Conservation (phyloP, 2,888 invertebrate genomes). For the Cephus pulcher region DNA sequence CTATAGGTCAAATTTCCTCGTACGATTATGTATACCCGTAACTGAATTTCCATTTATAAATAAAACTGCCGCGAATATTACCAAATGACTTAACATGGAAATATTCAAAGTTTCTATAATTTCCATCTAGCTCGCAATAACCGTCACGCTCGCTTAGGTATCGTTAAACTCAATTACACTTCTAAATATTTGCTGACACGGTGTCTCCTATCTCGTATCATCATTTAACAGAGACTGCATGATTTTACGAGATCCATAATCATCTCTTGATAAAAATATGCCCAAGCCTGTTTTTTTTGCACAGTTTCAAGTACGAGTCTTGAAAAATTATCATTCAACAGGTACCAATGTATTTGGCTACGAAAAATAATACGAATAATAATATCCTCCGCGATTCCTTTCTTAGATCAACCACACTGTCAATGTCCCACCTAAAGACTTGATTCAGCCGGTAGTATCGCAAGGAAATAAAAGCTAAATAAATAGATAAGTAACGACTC, state of each 20-base stretch:
- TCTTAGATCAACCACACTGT: background rate
- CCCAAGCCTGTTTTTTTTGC: background rate
- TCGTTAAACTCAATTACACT: background rate
- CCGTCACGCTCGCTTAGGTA: background rate
- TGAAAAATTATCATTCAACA: background rate
- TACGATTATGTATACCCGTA: conserved; percentile 26
- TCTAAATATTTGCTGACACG: background rate
- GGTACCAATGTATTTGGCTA: background rate
- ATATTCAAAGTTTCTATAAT: background rate
- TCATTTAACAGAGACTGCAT: background rate
- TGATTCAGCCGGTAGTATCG: background rate
- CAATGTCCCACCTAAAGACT: background rate
- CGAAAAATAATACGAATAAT: background rate
- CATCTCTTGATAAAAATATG: background rate
- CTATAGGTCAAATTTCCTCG: conserved; percentile 49
- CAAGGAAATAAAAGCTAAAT: background rate
- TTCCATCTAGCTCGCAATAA: background rate
- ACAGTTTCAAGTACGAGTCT: background rate
- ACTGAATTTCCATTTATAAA: conserved; percentile 33
- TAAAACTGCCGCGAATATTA: background rate
- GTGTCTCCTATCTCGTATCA: background rate
- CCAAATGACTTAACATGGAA: background rate
- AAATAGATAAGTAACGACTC: background rate
- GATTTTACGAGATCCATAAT: background rate
- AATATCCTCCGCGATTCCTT: background rate